Evolutionary conservation across 2,888 invertebrate species (phyloP), one percentile per base, ranked within the genome.

Genomic region (Morpho achilles): DNA sequence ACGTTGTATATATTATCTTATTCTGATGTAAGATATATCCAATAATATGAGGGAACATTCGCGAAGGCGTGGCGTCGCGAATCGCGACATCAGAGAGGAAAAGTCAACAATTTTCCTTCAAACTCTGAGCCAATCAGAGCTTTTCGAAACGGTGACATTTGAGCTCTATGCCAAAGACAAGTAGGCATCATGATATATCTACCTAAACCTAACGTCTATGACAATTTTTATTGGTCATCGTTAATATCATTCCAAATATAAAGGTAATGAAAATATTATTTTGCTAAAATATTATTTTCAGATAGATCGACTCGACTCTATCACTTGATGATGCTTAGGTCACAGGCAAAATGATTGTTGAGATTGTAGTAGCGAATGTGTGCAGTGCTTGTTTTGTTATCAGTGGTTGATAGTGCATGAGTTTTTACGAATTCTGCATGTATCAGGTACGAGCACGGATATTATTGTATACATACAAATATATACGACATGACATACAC

Each of bases 81-180:
- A 80, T 80, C 79, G 71, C 77, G 68, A 69, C 75, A 74, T 86
- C 88, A 88, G 73, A 86, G 71, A 82, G 83, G 87, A 88, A 88
- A 88, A 87, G 86, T 88, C 87, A 89, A 77, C 80, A 75, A 68
- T 74, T 80, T 79, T 74, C 80, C 80, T 77, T 77, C 72, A 72
- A 55, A 68, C 62, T 62, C 69, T 72, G 74, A 69, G 74, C 75
- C 75, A 78, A 75, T 76, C 70, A 67, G 68, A 65, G 62, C 57
- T 56, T 66, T 72, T 72, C 7, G 53, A 23, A 7, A 39, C 8
- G 40, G 22, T 53, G 54, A 54, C 54, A 53, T 62, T 43, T 56
- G 68, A 56, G 53, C 53, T 44, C 43, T 39, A 56, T 61, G n/a
- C 8, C 7, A 23, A 42, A 49, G 45, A 49, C 49, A 46, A 45